Conservation (phyloP, 2,113 vertebrate species). For the Corythornis madagascariensis region DNA sequence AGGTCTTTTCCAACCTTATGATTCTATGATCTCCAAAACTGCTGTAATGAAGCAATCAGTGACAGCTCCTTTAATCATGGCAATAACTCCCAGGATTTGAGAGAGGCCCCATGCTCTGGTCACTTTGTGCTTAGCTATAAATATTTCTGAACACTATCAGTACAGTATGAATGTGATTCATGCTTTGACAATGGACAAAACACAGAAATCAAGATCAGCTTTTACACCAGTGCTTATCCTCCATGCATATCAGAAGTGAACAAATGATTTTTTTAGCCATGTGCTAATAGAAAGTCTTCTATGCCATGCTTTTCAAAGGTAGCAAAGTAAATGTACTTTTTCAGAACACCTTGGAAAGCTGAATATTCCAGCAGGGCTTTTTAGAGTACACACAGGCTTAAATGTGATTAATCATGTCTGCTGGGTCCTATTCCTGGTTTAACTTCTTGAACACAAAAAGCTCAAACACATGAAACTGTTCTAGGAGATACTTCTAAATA, state of each 20-base stretch:
- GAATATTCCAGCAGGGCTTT: slow-evolving; percentile 39
- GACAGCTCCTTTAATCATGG: neutral
- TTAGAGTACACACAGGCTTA: slow-evolving; percentile 37
- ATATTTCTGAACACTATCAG: slow-evolving; percentile 17
- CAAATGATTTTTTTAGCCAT: neutral
- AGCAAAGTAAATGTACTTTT: slow-evolving; percentile 10
- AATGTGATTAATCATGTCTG: slow-evolving; percentile 45
- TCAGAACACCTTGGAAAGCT: slow-evolving; percentile 26
- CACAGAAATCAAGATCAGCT: neutral
- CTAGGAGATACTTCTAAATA: slow-evolving; percentile 38
- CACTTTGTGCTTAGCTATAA: slow-evolving; percentile 5
- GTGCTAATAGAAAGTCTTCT: slow-evolving; percentile 1
- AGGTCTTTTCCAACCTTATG: no score
- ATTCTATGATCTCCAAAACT: neutral
- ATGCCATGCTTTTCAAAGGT: neutral
- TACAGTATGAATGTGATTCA: slow-evolving; percentile 4
- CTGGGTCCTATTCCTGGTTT: slow-evolving; percentile 39
- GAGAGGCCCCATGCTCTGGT: neutral
- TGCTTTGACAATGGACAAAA: neutral
- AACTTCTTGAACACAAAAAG: slow-evolving; percentile 26
- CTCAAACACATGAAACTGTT: slow-evolving; percentile 6
- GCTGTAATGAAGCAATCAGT: neutral
- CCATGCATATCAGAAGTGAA: neutral
- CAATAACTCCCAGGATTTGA: neutral
- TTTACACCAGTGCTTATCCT: neutral